phyloP scores from a whole-genome alignment of 2,888 invertebrate genomes.

The Spatulosminthurus flaviceps region DNA sequence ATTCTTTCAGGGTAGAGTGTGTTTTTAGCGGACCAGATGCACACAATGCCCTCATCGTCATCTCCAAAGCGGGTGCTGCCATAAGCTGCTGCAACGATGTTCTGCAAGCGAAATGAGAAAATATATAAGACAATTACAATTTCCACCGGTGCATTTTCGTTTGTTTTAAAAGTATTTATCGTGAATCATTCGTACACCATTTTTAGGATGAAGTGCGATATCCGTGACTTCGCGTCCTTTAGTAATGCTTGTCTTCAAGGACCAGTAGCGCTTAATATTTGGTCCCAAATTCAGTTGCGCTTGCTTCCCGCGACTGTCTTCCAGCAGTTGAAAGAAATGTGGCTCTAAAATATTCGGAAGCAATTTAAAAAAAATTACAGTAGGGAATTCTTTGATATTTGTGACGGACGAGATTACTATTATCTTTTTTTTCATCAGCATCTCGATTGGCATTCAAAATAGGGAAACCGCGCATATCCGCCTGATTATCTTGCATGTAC shows the following conservation, averaged over 20 bases:
- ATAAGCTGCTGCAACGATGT: conserved; percentile 80
- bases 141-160: no score
- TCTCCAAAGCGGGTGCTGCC: conserved; percentile 74
- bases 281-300: conserved; percentile 37
- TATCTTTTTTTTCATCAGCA: conserved; percentile 42
- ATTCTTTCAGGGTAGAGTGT: conserved; percentile 77
- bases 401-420: conserved; percentile 16
- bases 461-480: conserved; percentile 60
- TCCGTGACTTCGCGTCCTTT: conserved; percentile 59
- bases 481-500: conserved; percentile 58
- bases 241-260: conserved; percentile 52
- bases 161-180: background rate
- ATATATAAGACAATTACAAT: background rate
- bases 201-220: conserved; percentile 58
- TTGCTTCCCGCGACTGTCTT: conserved; percentile 33
- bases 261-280: conserved; percentile 55
- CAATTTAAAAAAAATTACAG: background rate
- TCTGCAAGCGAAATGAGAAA: no score
- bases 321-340: conserved; percentile 43
- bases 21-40: conserved; percentile 80
- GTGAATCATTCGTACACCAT: conserved; percentile 51
- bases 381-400: background rate
- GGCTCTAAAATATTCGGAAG: conserved; percentile 27
- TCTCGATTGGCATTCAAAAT: conserved; percentile 38
- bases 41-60: conserved; percentile 73